These are phyloP conservation scores for Pollicipes pollicipes DNA, from an alignment of 1,140 invertebrate genomes.

Conservation along the genomic window DNA sequence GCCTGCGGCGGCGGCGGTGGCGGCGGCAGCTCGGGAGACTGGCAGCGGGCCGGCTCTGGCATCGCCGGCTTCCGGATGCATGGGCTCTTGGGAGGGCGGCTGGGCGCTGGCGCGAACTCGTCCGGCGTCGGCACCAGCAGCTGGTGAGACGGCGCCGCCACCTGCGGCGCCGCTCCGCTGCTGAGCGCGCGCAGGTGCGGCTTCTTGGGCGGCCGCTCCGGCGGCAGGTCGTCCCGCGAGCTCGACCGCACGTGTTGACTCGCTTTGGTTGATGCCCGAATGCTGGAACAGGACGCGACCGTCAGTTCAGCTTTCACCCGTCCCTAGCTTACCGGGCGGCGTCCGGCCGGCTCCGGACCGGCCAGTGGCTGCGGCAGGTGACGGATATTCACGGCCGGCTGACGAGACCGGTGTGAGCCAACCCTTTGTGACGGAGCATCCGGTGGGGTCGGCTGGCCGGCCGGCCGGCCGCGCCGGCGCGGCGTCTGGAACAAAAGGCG, in stretches of 20 bases:
- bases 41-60: slow-evolving; percentile 9
- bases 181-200: slow-evolving; percentile 38
- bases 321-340: neutral
- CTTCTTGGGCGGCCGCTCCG: slow-evolving; percentile 51
- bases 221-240: slow-evolving; percentile 21
- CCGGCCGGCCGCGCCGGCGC: too few relatives aligned
- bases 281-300: neutral
- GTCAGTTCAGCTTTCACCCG: neutral
- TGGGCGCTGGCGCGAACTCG: neutral
- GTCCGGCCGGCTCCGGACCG: neutral
- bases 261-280: neutral
- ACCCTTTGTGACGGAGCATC: neutral
- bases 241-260: neutral
- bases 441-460: neutral
- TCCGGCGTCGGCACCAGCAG: neutral
- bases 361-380: too few relatives aligned
- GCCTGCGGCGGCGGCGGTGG: slow-evolving; percentile 37
- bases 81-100: neutral
- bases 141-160: neutral
- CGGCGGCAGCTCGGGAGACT: slow-evolving; percentile 48
- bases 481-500: too few relatives aligned
- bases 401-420: neutral
- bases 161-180: neutral
- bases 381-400: neutral
- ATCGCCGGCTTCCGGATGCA: neutral